These are phyloP conservation scores for Dendropsophus ebraccatus DNA, from an alignment of 2,113 vertebrate genomes.

Conservation along the genomic window DNA sequence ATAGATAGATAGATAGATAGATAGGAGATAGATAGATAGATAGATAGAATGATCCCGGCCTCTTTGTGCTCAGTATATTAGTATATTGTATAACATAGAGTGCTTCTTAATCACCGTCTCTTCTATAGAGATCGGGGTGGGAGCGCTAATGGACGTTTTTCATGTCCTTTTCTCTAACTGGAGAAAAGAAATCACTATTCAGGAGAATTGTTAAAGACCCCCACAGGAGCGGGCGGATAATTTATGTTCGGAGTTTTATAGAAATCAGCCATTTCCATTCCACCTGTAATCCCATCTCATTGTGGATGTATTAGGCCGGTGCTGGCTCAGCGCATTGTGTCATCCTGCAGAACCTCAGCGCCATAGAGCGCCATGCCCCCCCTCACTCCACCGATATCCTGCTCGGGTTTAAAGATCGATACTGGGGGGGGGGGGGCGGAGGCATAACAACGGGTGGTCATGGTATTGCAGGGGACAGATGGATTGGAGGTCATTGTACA, in stretches of 20 bases:
- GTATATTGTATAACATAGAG: background rate
- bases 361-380: too few relatives aligned
- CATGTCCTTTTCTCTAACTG: conserved; percentile 9
- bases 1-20: too few relatives aligned
- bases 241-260: conserved; percentile 3
- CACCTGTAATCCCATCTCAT: conserved; percentile 17
- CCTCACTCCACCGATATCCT: background rate
- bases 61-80: too few relatives aligned
- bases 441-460: background rate
- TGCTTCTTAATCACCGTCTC: too few relatives aligned
- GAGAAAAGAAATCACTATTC: conserved; percentile 5
- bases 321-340: background rate
- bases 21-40: too few relatives aligned
- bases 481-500: too few relatives aligned
- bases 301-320: background rate
- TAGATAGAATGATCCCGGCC: background rate
- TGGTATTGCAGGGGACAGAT: background rate
- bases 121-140: background rate
- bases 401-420: background rate
- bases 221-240: background rate
- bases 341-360: background rate
- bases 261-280: conserved; percentile 30
- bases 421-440: background rate
- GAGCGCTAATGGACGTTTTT: background rate
- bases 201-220: conserved; percentile 31